These are phyloP conservation scores for Ectemnius continuus DNA, from an alignment of 2,888 invertebrate species.

Conservation along the genomic window DNA sequence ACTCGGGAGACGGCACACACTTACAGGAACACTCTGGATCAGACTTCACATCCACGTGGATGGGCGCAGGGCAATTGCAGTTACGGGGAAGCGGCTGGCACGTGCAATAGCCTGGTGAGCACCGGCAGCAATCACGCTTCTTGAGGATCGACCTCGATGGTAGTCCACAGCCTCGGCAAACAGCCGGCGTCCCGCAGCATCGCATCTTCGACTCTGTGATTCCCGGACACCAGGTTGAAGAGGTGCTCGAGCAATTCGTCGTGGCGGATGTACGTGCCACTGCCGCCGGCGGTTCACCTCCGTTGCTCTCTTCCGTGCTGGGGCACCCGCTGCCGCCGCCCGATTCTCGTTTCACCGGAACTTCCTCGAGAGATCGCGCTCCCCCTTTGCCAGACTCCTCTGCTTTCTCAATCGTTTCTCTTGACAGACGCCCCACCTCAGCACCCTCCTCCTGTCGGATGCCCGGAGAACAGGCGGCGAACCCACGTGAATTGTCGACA, in stretches of 20 bases:
- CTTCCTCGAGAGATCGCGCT: constrained; percentile 16
- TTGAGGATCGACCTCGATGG: constrained; percentile 51
- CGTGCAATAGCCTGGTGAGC: constrained; percentile 52
- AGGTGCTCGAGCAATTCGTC: background rate
- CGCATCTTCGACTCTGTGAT: background rate
- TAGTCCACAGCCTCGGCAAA: constrained; percentile 47
- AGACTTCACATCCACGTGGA: constrained; percentile 62
- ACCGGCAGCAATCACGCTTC: constrained; percentile 57
- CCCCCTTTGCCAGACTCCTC: constrained; percentile 20
- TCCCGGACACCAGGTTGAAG: constrained; percentile 13
- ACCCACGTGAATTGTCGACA: background rate
- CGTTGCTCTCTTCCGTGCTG: constrained; percentile 17
- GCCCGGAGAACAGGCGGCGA: background rate
- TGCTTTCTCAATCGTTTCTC: constrained; percentile 50
- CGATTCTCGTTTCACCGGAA: constrained; percentile 27
- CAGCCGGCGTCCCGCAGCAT: background rate
- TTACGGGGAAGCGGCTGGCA: constrained; percentile 63
- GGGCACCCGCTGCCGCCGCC: constrained; percentile 43
- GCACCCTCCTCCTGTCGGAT: constrained; percentile 39
- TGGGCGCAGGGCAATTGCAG: constrained; percentile 68
- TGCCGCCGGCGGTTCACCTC: background rate
- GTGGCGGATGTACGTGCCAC: constrained; percentile 10
- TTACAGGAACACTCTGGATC: constrained; percentile 63
- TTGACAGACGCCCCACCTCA: constrained; percentile 45
- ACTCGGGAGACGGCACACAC: constrained; percentile 64